phyloP scores from a whole-genome alignment of 2,888 invertebrate genomes.

The Amphipyra berbera region DNA sequence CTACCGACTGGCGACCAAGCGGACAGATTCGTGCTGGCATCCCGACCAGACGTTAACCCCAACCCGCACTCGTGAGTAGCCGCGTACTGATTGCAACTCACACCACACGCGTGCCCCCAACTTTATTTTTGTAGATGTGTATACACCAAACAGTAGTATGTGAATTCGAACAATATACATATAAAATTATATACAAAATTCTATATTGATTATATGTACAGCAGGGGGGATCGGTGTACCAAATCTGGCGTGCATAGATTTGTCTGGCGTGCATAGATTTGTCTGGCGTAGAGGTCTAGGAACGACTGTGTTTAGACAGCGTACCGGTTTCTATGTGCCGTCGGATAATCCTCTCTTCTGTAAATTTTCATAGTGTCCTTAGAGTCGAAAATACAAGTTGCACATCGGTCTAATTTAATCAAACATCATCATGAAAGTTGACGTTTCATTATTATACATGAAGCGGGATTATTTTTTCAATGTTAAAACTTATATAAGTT shows the following conservation, averaged over 20 bases:
- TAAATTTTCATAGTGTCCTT: background rate
- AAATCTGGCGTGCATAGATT: conserved; percentile 22
- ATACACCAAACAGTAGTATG: conserved; percentile 48
- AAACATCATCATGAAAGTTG: background rate
- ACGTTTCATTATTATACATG: conserved; percentile 4
- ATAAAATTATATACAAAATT: background rate
- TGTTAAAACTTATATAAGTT: conserved; percentile 7
- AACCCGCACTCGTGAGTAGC: conserved; percentile 89
- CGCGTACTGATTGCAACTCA: conserved; percentile 67
- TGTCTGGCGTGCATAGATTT: conserved; percentile 34
- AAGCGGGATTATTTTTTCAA: conserved; percentile 7
- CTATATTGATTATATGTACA: background rate
- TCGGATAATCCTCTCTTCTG: conserved; percentile 39
- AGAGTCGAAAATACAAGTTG: conserved; percentile 1
- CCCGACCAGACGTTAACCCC: conserved; percentile 81
- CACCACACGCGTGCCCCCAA: conserved; percentile 74
- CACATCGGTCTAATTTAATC: conserved; percentile 5
- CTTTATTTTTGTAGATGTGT: conserved; percentile 51
- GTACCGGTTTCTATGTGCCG: conserved; percentile 41
- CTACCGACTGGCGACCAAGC: conserved; percentile 41
- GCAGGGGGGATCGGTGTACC: conserved; percentile 37
- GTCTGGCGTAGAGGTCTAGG: conserved; percentile 45
- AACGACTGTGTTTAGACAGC: conserved; percentile 45
- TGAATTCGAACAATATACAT: conserved; percentile 62
- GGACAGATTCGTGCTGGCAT: conserved; percentile 75